Base-by-base conservation (phyloP, 2,113 vertebrate genomes). In the Rattus rattus region DNA sequence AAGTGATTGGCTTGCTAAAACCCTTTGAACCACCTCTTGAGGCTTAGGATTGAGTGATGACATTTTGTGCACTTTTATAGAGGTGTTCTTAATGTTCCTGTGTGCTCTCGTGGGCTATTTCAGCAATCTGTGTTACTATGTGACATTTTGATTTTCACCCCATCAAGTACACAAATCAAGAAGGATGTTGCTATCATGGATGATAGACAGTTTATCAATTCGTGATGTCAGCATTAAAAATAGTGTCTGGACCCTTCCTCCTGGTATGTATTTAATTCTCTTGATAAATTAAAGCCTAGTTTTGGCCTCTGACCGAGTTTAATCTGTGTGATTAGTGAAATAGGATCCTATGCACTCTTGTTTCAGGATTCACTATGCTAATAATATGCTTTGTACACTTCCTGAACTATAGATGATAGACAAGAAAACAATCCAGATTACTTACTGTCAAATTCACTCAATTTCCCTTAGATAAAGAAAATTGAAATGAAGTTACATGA, bases 161-260 rank as follows among this genome's bases (percentile, higher is more conserved):
- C 89, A 77, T 56, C 90, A 90, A 94, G 70, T 93, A 84, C 36
- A 92, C 96, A 88, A 92, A 93, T 98, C 89, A 96, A 93, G 96
- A 96, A 95, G 30, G 84, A 97, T 96, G 84, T 85, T 94, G 69
- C 65, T 76, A 56, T 95, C 87, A 85, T 69, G 59, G 65, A 90
- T 96, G 92, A 96, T 93, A 86, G 97, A 49, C 95, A 97, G 91
- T 97, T 98, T 96, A 96, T 97, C 96, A 97, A 95, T 97, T 95
- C 54, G 80, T 84, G 30, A 86, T 97, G 75, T 52, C 95, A 96
- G 56, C 80, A 95, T 88, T 97, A 90, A 96, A 97, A 98, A 95
- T 94, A 94, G 92, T 94, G 75, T 94, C 98, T 94, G 11, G 83
- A 90, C 12, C 77, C 7, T 92, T 97, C 54, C 36, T 88, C 47